Conservation (phyloP, 1,140 invertebrate genomes). For the Orius laevigatus region DNA sequence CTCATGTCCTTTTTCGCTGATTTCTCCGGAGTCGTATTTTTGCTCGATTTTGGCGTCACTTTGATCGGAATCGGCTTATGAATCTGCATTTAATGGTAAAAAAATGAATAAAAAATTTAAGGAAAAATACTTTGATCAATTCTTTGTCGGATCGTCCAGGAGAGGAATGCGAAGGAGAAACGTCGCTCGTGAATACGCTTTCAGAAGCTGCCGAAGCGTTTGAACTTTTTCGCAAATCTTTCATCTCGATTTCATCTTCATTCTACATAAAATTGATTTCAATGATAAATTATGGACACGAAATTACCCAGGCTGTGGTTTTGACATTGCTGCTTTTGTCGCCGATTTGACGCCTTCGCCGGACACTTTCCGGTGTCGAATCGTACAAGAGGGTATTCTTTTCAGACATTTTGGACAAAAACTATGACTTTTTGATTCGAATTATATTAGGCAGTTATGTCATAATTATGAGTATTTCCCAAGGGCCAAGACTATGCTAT, state of each 20-base stretch:
- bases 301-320: constrained; percentile 6
- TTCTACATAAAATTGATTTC: constrained; percentile 1
- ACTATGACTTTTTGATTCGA: too few species aligned
- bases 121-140: constrained; percentile 1
- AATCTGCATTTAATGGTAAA: not conserved
- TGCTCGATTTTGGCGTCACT: not conserved
- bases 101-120: not conserved
- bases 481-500: not conserved
- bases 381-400: constrained; percentile 3
- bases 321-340: not conserved
- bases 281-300: not conserved
- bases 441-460: too few species aligned
- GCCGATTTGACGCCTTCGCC: not conserved
- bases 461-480: too few species aligned
- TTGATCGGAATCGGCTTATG: not conserved
- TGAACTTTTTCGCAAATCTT: not conserved
- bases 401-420: constrained; percentile 3
- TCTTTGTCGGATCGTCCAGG: constrained; percentile 5
- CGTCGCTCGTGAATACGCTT: not conserved
- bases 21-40: not conserved
- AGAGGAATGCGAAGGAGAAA: constrained; percentile 7
- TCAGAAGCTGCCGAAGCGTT: not conserved
- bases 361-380: constrained; percentile 4
- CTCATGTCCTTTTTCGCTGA: not conserved
- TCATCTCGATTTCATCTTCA: constrained; percentile 2